Evolutionary conservation across 2,113 vertebrate species (phyloP), one percentile per base, ranked within the genome.

Genomic region (Aplodontia rufa): DNA sequence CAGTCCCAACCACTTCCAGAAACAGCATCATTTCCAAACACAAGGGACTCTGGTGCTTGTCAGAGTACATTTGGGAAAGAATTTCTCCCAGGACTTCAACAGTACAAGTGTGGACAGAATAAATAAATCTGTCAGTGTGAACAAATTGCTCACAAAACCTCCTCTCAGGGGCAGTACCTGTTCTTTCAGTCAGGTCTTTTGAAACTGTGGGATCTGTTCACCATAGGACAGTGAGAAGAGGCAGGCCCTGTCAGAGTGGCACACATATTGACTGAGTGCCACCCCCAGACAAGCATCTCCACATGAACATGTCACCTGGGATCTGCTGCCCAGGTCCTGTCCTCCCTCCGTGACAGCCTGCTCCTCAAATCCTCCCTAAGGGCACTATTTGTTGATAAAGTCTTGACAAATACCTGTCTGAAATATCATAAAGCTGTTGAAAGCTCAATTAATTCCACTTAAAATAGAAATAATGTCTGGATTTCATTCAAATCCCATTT

Each of bases 361-460:
- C 87, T 97, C 91, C 72, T 82, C 91, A 95, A 76, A 87, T 58
- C 28, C 14, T 53, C n/a, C 89, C 8, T 47, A 35, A 89, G 88
- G 80, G 4, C 11, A 95, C 47, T 96, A 22, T n/a, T 66, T 87
- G 22, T 42, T 91, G 86, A 80, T 74, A 94, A 96, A 95, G 7
- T 2, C 5, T 37, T 90, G 51, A 82, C 19, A 94, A 93, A 94
- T 49, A 35, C 11, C 49, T 95, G 24, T 81, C 62, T 96, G 28
- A 68, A 89, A 95, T 87, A 94, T 60, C 51, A 96, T 62, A 86
- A 83, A 83, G 6, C 5, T 16, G 11, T 47, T 8, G 32, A 98
- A 85, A 95, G 17, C 7, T 94, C 94, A 96, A 97, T 96, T 98
- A 93, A 81, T 95, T 98, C 96, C 78, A 30, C 93, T 97, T 95